Percentiles rank a stretch among this genome's conserved stretches.
Conservation (phyloP, 2,888 invertebrate species). For the Leptopilina drosophilae region DNA sequence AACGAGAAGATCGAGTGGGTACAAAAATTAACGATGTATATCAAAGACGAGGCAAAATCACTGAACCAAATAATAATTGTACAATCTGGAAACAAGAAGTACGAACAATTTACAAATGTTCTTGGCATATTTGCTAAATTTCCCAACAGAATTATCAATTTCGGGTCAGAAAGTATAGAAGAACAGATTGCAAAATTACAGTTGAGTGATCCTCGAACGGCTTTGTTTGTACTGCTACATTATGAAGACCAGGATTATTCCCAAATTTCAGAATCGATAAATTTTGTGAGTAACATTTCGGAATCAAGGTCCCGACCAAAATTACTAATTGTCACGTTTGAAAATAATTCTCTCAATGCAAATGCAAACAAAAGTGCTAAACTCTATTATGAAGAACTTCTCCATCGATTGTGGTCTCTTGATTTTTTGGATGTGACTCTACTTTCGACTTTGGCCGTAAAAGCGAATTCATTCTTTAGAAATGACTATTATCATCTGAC, state of each 20-base stretch:
- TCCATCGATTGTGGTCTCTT: neutral
- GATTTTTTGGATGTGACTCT: neutral
- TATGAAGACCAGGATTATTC: neutral
- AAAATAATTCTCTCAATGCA: neutral
- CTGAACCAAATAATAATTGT: neutral
- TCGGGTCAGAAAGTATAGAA: neutral
- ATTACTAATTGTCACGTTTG: neutral
- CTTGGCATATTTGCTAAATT: neutral
- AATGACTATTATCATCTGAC: neutral
- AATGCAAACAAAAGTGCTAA: no score
- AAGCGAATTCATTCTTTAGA: neutral
- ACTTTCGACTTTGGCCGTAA: neutral
- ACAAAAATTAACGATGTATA: neutral
- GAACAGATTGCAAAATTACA: neutral
- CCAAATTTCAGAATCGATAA: neutral
- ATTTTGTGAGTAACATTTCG: neutral
- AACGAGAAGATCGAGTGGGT: neutral
- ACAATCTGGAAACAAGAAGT: neutral
- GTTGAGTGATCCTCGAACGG: neutral
- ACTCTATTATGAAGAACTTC: neutral
- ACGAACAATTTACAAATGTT: neutral
- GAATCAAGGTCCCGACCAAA: neutral
- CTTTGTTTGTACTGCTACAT: neutral
- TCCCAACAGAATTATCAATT: neutral
- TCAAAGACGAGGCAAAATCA: neutral